A percentile compares a stretch with the other conserved stretches of the same genome.
phyloP scores from a whole-genome alignment of 2,113 vertebrate genomes.

The Albula goreensis region DNA sequence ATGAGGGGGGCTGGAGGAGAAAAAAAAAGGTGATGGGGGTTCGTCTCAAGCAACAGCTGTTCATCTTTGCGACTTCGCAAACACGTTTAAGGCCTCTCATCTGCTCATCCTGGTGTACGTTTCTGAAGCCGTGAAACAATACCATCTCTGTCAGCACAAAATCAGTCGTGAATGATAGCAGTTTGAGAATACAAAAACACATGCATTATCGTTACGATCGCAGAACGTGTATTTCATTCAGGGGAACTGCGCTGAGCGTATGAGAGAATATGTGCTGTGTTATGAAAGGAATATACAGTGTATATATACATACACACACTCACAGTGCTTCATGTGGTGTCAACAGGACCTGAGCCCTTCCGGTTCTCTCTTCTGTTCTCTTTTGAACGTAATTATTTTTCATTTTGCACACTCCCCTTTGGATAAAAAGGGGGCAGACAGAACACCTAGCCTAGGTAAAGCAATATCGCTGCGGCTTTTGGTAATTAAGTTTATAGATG shows the following conservation, averaged over 20 bases:
- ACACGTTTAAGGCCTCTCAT: background rate
- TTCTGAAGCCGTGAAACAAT: background rate
- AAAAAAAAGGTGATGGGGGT: too few relatives aligned
- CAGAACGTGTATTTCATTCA: too few relatives aligned
- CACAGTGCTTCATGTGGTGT: background rate
- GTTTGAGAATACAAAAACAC: background rate
- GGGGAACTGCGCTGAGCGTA: background rate
- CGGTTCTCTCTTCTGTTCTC: background rate
- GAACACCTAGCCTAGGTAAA: slow-evolving; percentile 48
- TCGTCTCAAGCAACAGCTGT: background rate
- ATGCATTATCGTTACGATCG: too few relatives aligned
- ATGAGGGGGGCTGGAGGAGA: background rate
- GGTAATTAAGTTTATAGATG: slow-evolving; percentile 73
- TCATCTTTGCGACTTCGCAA: background rate
- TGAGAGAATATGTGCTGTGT: background rate
- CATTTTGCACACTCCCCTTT: slow-evolving; percentile 45
- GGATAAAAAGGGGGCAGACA: slow-evolving; percentile 62
- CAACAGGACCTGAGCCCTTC: background rate
- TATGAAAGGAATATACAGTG: background rate
- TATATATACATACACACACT: background rate
- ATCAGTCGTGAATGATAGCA: background rate
- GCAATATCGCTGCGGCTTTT: slow-evolving; percentile 53
- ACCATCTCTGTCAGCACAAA: background rate
- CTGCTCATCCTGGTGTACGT: background rate
- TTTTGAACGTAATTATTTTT: slow-evolving; percentile 48